Conservation (phyloP, 2,797 vertebrate genomes). For the Micrastur ruficollis region DNA sequence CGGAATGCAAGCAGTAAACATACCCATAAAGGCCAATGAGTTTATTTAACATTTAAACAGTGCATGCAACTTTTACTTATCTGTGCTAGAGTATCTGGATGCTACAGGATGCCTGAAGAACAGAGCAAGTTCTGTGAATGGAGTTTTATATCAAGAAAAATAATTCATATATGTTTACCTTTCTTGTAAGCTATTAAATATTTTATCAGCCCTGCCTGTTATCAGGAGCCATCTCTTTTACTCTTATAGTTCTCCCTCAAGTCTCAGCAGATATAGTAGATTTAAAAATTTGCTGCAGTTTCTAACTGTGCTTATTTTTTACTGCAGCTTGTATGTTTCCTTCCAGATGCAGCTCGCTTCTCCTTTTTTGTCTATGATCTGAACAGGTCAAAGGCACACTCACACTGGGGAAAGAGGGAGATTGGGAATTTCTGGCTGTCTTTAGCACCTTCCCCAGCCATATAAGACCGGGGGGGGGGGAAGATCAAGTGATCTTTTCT, state of each 20-base stretch:
- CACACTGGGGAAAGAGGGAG: not conserved
- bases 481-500: not conserved
- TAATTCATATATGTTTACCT: not conserved
- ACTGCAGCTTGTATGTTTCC: not conserved
- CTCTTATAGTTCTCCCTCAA: not conserved
- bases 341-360: not conserved
- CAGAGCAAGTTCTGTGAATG: not conserved
- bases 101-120: not conserved
- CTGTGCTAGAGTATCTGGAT: not conserved
- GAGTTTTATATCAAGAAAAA: not conserved
- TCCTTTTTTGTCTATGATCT: not conserved
- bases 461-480: fast-evolving
- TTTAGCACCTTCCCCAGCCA: not conserved
- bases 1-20: not conserved
- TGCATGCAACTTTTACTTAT: not conserved
- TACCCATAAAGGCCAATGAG: not conserved
- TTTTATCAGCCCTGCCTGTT: not conserved
- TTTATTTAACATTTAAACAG: not conserved
- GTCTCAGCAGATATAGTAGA: not conserved
- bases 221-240: not conserved
- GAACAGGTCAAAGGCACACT: not conserved
- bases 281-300: not conserved
- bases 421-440: not conserved
- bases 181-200: not conserved
- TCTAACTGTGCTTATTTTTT: not conserved